Conservation (phyloP, 2,113 vertebrate species). For the Eclectus roratus region DNA sequence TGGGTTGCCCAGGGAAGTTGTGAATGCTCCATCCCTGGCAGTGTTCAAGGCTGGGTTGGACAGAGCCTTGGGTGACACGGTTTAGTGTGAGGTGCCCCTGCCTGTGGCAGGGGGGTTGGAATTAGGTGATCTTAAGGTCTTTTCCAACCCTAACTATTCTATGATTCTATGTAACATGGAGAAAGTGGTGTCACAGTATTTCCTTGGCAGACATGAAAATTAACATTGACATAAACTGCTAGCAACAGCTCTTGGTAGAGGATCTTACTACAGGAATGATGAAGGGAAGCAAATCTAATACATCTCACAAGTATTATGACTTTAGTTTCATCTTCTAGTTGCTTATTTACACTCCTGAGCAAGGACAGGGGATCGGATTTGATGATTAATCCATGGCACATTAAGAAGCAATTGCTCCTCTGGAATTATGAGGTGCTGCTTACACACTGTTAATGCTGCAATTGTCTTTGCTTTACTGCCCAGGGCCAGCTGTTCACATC, state of each 20-base stretch:
- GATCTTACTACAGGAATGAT: not conserved
- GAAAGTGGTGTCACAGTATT: not conserved
- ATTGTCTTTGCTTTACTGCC: not conserved
- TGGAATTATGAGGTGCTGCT: accelerated
- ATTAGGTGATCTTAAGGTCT: no score
- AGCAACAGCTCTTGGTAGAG: not conserved
- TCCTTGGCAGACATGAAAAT: not conserved
- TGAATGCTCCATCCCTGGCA: no score
- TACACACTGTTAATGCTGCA: not conserved
- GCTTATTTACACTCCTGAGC: not conserved
- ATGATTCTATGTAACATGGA: not conserved
- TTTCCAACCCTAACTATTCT: no score
- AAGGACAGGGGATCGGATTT: not conserved
- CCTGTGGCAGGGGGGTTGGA: no score
- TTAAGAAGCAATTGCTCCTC: not conserved
- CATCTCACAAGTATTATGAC: not conserved
- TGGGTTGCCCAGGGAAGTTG: no score
- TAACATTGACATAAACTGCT: not conserved
- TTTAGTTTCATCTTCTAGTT: not conserved
- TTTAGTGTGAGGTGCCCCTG: no score
- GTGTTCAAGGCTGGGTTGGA: no score
- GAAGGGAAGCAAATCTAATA: not conserved
- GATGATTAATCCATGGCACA: not conserved
- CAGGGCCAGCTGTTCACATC: not conserved
- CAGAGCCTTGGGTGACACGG: no score